Conservation (phyloP, 2,888 invertebrate species). For the Campoletis raptor region DNA sequence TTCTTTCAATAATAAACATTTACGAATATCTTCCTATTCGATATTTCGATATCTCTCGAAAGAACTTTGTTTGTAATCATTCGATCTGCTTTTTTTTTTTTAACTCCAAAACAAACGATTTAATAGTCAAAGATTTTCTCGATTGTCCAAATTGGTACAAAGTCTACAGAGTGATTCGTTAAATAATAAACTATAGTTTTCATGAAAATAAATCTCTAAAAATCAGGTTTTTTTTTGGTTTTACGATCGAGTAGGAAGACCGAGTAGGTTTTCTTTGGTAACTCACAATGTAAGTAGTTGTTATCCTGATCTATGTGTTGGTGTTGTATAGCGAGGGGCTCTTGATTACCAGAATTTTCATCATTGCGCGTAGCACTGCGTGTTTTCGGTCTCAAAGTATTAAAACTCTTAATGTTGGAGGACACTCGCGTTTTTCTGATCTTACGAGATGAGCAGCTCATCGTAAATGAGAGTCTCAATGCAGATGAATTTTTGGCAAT, state of each 20-base stretch:
- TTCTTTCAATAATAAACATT: not conserved
- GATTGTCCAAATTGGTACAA: too few species aligned
- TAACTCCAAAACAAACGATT: not conserved
- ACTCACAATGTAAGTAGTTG: conserved; percentile 66
- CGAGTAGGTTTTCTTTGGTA: not conserved
- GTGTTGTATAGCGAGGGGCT: conserved; percentile 36
- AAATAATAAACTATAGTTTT: too few species aligned
- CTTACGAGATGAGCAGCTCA: conserved; percentile 62
- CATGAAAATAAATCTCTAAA: not conserved
- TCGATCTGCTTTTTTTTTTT: too few species aligned
- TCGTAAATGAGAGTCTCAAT: conserved; percentile 14
- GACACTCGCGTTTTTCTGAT: conserved; percentile 46
- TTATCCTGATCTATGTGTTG: conserved; percentile 48
- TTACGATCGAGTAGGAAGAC: not conserved
- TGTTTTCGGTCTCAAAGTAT: conserved; percentile 19
- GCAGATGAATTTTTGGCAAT: not conserved
- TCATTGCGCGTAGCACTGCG: conserved; percentile 17
- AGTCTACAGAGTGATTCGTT: too few species aligned
- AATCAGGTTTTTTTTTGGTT: not conserved
- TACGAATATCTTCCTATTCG: not conserved
- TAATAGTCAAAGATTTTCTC: not conserved
- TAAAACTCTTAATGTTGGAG: conserved; percentile 16
- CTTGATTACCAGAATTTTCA: conserved; percentile 49
- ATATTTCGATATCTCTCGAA: not conserved
- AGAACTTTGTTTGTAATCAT: too few species aligned